Base-by-base conservation (phyloP, 2,888 invertebrate species). In the Endomychus coccineus region DNA sequence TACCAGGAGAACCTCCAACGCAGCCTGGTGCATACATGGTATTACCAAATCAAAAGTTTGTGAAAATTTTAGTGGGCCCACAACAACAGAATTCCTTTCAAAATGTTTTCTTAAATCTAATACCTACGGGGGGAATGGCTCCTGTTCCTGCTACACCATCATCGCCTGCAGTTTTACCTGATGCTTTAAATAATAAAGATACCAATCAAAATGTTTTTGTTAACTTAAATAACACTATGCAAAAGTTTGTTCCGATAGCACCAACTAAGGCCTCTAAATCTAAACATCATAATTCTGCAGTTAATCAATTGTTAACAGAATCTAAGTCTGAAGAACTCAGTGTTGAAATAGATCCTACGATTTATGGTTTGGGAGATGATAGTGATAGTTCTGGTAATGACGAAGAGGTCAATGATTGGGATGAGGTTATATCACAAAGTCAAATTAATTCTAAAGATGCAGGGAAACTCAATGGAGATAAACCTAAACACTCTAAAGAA, bases 291-390 rank as follows among this genome's bases (percentile, higher is more conserved):
- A 27, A 27, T 11, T 50, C 52, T 37, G 55, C 49, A 31, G 53
- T 58, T n/a, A 51, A 46, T 38, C 49, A 55, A 38, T 39, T 59
- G 3, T 39, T 59, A 22, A 58, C 51, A 4, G 56, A 59, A 36
- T 51, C 45, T 3, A 62, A 62, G 45, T 56, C 56, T 7, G 64
- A 64, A 45, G 64, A 64, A 43, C 46, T 64, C 13, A 64, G 64
- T 40, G 58, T 63, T 2, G 64, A 64, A 52, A 55, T 64, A 16
- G 62, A 64, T 41, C 64, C 64, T 2, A 56, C 55, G 6, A 55
- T 56, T 35, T 63, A 59, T 42, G 44, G 39, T 5, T 50, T 54
- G 14, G 48, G 45, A 15, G 48, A 49, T 2, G 45, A 49, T 4
- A 46, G 42, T 14, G 49, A 47, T 7, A 40, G 38, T 27, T 27